These are phyloP conservation scores for Salvator merianae DNA, from an alignment of 2,113 vertebrate genomes.

Conservation along the genomic window DNA sequence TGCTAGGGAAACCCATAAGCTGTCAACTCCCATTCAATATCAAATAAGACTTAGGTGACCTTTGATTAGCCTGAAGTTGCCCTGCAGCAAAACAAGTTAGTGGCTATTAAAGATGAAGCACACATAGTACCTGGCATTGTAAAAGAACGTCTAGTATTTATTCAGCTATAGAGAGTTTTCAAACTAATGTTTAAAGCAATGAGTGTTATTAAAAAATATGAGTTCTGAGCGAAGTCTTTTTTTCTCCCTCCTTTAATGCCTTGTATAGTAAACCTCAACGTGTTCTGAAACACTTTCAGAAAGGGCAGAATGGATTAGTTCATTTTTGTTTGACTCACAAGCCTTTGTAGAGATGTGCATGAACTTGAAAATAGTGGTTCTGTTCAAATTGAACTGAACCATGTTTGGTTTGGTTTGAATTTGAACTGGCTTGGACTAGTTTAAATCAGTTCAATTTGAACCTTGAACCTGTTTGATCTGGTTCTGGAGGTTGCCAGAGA, in stretches of 20 bases:
- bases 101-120: slow-evolving; percentile 57
- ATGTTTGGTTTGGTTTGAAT: no score
- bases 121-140: slow-evolving; percentile 39
- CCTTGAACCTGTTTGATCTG: no score
- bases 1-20: slow-evolving; percentile 39
- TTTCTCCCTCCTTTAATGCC: slow-evolving; percentile 1
- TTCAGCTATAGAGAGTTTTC: slow-evolving; percentile 37
- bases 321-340: background rate
- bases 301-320: background rate
- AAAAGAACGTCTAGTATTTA: slow-evolving; percentile 55
- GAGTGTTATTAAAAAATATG: slow-evolving; percentile 11
- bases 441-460: no score
- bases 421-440: no score
- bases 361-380: no score
- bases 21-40: slow-evolving; percentile 62
- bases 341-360: no score
- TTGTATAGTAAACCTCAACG: slow-evolving; percentile 9
- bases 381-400: no score
- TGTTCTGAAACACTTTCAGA: slow-evolving; percentile 28
- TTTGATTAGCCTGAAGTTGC: slow-evolving; percentile 63
- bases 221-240: background rate
- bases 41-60: slow-evolving; percentile 38
- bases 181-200: slow-evolving; percentile 28
- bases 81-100: slow-evolving; percentile 64
- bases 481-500: no score